Percentiles rank a stretch among this genome's conserved stretches.
Evolutionary conservation across 2,888 invertebrate species (phyloP).

Genomic region (Noctua janthina): DNA sequence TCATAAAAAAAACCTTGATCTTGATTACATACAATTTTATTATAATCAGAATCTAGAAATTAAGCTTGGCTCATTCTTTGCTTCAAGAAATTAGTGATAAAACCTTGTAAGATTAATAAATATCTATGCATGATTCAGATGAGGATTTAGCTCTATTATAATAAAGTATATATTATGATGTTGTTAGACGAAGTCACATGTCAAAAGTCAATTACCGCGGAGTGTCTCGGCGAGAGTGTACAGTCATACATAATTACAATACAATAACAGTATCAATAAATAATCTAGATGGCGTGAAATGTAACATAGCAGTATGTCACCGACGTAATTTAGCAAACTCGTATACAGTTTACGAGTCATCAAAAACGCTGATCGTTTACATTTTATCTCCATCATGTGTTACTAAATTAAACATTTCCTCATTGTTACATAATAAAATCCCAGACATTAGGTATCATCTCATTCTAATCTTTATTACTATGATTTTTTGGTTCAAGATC

Average conservation of each 20-base stretch:
- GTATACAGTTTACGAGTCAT: conserved; percentile 13
- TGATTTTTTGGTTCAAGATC: conserved; percentile 5
- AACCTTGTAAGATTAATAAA: too few species aligned
- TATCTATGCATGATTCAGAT: too few species aligned
- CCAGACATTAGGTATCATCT: background rate
- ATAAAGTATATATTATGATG: too few species aligned
- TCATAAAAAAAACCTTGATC: too few species aligned
- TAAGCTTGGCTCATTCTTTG: too few species aligned
- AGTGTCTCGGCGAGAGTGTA: background rate
- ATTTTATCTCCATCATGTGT: conserved; percentile 20
- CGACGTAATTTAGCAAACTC: background rate
- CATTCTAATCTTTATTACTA: background rate
- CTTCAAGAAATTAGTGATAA: too few species aligned
- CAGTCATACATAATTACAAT: background rate
- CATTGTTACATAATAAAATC: conserved; percentile 4
- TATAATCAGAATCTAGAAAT: too few species aligned
- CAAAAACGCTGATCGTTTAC: conserved; percentile 11
- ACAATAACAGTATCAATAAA: background rate
- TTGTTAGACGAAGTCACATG: too few species aligned
- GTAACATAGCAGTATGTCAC: background rate
- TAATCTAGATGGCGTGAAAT: background rate
- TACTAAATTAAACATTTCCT: conserved; percentile 40
- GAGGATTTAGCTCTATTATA: too few species aligned
- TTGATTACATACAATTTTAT: too few species aligned
- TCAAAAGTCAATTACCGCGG: too few species aligned